A percentile compares a stretch with the other conserved stretches of the same genome.
Conservation (phyloP, 2,113 vertebrate species). For the Artemisiospiza belli region DNA sequence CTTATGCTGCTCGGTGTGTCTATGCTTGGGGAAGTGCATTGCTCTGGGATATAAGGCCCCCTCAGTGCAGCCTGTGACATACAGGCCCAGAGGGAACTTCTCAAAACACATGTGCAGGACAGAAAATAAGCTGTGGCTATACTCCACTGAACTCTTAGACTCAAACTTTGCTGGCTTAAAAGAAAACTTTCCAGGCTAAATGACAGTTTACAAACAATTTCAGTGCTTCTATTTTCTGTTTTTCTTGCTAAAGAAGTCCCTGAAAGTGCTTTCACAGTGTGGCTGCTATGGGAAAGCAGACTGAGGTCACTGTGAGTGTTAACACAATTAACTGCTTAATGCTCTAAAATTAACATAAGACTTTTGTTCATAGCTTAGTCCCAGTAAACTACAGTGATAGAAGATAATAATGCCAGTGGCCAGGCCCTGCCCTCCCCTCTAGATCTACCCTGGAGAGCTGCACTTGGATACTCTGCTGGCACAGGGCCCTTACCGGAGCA, state of each 20-base stretch:
- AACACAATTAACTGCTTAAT: background rate
- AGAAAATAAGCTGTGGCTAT: rapidly evolving
- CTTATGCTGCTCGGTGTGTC: background rate
- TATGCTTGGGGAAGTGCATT: background rate
- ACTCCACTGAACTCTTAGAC: background rate
- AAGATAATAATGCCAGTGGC: background rate
- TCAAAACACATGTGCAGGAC: background rate
- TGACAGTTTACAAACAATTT: background rate
- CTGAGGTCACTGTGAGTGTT: background rate
- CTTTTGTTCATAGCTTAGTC: background rate
- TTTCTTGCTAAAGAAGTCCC: background rate
- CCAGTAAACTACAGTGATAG: background rate
- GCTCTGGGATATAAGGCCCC: background rate
- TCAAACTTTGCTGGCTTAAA: background rate
- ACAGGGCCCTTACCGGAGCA: background rate
- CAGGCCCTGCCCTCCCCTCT: background rate
- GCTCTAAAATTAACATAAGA: background rate
- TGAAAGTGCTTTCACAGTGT: background rate
- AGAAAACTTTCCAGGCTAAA: background rate
- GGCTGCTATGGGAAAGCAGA: background rate
- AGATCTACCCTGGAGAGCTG: background rate
- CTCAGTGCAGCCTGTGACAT: background rate
- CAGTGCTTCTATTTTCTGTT: background rate
- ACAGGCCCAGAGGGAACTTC: background rate
- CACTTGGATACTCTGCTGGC: background rate